phyloP scores from a whole-genome alignment of 2,113 vertebrate genomes.

The Cebus imitator region DNA sequence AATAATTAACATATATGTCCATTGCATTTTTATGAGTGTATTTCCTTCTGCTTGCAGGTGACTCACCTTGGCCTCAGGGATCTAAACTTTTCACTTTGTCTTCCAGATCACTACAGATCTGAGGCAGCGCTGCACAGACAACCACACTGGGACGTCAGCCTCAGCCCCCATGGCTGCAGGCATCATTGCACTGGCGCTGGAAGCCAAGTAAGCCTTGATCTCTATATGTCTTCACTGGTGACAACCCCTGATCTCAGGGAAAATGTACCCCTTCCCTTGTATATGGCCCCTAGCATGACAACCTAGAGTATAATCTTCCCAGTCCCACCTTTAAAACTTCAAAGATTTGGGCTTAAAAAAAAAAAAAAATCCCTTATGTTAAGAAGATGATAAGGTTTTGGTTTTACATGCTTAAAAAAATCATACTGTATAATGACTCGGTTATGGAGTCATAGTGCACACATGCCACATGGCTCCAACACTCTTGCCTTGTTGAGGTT shows the following conservation, averaged over 20 bases:
- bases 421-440: constrained; percentile 23
- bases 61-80: not conserved
- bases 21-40: constrained; percentile 33
- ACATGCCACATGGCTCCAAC: constrained; percentile 39
- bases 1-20: not conserved
- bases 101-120: constrained; percentile 97
- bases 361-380: not conserved
- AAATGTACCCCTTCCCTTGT: not conserved
- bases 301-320: not conserved
- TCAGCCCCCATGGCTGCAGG: constrained; percentile 99
- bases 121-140: constrained; percentile 98
- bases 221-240: constrained; percentile 57
- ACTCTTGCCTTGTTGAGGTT: constrained; percentile 24
- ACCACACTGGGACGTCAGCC: constrained; percentile 98
- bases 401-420: constrained; percentile 16
- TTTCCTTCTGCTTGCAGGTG: not conserved
- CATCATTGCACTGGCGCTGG: constrained; percentile 97
- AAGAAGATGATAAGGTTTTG: not conserved
- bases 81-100: constrained; percentile 73
- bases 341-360: not conserved
- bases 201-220: constrained; percentile 96
- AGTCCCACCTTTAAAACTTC: not conserved
- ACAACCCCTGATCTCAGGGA: constrained; percentile 8
- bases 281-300: not conserved
- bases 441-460: not conserved